Percentiles rank a stretch among this genome's conserved stretches.
Conservation (phyloP, 2,888 invertebrate species). For the Odontocolon sp. region DNA sequence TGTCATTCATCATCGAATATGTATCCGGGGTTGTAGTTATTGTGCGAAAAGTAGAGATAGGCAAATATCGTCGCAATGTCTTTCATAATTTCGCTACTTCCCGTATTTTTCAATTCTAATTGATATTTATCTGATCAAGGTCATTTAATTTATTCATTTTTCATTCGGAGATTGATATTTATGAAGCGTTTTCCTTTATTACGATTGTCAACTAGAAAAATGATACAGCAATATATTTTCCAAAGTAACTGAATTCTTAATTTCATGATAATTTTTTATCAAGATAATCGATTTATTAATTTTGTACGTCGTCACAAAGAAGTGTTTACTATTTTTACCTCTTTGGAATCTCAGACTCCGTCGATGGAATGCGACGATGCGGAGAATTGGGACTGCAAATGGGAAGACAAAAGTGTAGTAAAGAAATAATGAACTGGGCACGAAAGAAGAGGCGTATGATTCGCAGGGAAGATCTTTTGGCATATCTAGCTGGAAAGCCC, state of each 20-base stretch:
- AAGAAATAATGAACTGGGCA: constrained; percentile 90
- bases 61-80: too few species aligned
- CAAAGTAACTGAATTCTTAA: neutral
- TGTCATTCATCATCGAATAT: constrained; percentile 37
- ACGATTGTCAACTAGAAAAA: neutral
- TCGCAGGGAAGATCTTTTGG: constrained; percentile 88
- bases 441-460: constrained; percentile 88
- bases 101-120: too few species aligned
- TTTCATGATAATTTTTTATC: neutral
- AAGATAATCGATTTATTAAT: neutral
- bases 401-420: constrained; percentile 88
- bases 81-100: too few species aligned
- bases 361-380: constrained; percentile 86
- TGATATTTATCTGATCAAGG: neutral
- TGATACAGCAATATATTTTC: neutral
- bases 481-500: constrained; percentile 88
- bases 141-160: too few species aligned
- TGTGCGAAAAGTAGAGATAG: too few species aligned
- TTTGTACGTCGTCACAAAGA: too few species aligned
- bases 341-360: constrained; percentile 85
- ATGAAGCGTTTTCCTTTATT: neutral
- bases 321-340: too few species aligned
- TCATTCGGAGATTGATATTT: too few species aligned
- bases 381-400: constrained; percentile 87
- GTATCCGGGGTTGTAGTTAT: neutral